Evolutionary conservation across 2,888 invertebrate species (phyloP), one percentile per base, ranked within the genome.

Genomic region (Acrobasis suavella): DNA sequence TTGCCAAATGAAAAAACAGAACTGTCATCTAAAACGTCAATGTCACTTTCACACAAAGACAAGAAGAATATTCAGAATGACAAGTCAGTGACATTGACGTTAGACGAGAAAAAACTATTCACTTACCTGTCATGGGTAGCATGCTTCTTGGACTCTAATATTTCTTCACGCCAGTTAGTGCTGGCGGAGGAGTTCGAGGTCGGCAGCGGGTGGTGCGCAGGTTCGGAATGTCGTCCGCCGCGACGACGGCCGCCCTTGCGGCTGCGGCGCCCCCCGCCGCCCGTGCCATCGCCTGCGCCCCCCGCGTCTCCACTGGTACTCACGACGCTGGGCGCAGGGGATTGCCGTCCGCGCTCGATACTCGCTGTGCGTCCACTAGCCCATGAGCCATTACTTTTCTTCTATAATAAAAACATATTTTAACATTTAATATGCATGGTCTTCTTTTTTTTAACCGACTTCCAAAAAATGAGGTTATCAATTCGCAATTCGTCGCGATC

Each of bases 91-190:
- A n/a, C n/a, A n/a, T n/a, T n/a, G n/a, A n/a, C n/a, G n/a, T n/a
- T n/a, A n/a, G n/a, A n/a, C n/a, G n/a, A n/a, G n/a, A n/a, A n/a
- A 2, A n/a, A 10, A 49, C 16, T 10, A 14, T 37, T 12, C 8
- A 66, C 75, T 77, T 62, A 89, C 89, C 83, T 85, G 60, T 90
- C 89, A 65, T 83, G 78, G 7, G 79, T 68, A 59, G 79, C 75
- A 12, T 83, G 81, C 66, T 89, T 91, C 67, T 91, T 91, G 0
- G 91, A 87, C 69, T 91, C 91, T 1, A 91, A 71, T 67, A 92
- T 93, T 72, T 93, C 92, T 51, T 92, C 92, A 15, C 93, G 81
- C 93, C 93, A 93, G 73, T 88, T 93, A 52, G 86, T 78, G 8
- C 85, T 78, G 1, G 85, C 77, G 2, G 82, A 77, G 17, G 76